These are phyloP conservation scores for Ptiloglossa arizonensis DNA, from an alignment of 1,140 invertebrate species.

Conservation along the genomic window DNA sequence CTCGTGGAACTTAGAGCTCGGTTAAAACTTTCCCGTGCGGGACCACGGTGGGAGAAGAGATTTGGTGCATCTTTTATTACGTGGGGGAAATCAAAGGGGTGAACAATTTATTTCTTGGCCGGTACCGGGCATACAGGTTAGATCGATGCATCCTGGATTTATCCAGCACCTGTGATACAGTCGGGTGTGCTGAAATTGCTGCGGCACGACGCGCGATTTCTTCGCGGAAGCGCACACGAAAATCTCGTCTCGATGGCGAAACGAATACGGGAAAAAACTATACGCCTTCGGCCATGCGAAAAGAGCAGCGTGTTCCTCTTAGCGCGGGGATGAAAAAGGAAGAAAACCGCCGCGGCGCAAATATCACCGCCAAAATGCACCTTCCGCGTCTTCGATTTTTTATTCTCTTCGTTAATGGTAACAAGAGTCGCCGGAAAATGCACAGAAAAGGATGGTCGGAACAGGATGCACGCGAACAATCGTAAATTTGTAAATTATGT, in stretches of 20 bases:
- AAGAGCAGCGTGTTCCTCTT: conserved; percentile 5
- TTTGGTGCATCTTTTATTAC: conserved; percentile 38
- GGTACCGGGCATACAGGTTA: neutral
- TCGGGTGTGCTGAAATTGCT: neutral
- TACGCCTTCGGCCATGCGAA: conserved; percentile 30
- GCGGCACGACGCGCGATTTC: conserved; percentile 17
- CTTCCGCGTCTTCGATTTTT: neutral
- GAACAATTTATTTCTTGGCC: conserved; percentile 34
- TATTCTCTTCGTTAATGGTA: neutral
- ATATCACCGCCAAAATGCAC: neutral
- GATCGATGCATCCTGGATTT: conserved; percentile 27
- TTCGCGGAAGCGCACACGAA: neutral
- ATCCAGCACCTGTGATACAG: neutral
- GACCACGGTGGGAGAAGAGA: neutral
- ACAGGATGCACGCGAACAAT: too few relatives aligned
- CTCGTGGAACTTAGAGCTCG: neutral
- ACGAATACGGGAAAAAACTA: conserved; percentile 16
- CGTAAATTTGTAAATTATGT: too few relatives aligned
- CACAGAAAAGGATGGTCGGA: too few relatives aligned
- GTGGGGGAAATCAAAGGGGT: conserved; percentile 43
- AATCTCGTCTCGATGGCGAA: neutral
- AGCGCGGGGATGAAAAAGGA: neutral
- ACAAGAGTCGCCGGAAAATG: neutral
- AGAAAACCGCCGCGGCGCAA: neutral
- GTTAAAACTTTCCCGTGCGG: conserved; percentile 9